Conservation (phyloP, 2,888 invertebrate genomes). For the Eutolmus rufibarbis region DNA sequence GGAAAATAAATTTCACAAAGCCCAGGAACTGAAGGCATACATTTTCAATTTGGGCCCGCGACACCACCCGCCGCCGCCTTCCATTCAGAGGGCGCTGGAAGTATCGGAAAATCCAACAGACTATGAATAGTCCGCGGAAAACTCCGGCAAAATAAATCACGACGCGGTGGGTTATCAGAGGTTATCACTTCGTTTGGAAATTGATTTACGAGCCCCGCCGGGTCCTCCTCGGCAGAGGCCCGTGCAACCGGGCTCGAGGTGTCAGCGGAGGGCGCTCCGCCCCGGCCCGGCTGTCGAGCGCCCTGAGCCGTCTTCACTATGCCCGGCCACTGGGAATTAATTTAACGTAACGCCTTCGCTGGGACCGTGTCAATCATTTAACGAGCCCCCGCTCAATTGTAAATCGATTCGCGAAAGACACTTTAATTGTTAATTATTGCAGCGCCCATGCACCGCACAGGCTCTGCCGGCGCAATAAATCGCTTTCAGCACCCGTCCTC, state of each 20-base stretch:
- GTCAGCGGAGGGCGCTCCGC: neutral
- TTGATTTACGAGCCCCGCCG: constrained; percentile 17
- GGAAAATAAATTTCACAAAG: neutral
- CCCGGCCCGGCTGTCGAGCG: neutral
- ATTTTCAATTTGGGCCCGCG: neutral
- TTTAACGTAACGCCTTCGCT: constrained; percentile 31
- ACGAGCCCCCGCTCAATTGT: constrained; percentile 1
- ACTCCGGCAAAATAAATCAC: constrained; percentile 7
- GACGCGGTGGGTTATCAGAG: constrained; percentile 29
- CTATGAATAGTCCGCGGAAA: neutral
- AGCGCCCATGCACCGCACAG: neutral
- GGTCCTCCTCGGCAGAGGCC: neutral
- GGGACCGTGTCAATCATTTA: constrained; percentile 24
- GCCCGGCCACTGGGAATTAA: neutral
- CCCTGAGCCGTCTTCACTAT: neutral
- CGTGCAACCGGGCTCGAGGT: neutral
- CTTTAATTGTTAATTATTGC: constrained; percentile 33
- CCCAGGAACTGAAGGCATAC: neutral
- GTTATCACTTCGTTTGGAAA: constrained; percentile 28
- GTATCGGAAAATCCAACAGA: neutral
- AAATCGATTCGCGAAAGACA: constrained; percentile 28
- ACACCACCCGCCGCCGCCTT: neutral
- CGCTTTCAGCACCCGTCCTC: neutral
- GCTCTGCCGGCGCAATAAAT: neutral
- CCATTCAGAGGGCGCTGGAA: neutral